A percentile compares a stretch with the other conserved stretches of the same genome.
Evolutionary conservation across 2,113 vertebrate genomes (phyloP).

Genomic region (Axis porcinus): DNA sequence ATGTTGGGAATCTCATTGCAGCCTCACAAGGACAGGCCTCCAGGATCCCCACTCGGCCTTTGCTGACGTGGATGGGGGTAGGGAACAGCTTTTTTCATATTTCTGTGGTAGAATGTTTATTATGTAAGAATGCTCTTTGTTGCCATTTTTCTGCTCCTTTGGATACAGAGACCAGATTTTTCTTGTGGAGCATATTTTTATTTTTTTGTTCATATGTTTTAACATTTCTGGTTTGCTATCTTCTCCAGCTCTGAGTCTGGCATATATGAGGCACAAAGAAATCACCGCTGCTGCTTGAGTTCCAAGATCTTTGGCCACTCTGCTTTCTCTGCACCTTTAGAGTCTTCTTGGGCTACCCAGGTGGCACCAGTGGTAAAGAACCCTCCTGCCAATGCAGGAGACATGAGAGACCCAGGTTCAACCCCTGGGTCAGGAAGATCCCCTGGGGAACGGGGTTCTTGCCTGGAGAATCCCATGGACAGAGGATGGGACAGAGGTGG

Average conservation of each 20-base stretch:
- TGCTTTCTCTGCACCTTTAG: neutral
- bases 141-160: neutral
- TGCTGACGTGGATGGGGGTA: rapidly evolving
- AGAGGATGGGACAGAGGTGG: neutral
- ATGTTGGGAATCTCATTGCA: neutral
- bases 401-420: neutral
- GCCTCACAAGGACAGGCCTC: rapidly evolving
- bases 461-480: neutral
- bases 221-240: neutral
- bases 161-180: neutral
- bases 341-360: neutral
- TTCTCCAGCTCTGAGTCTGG: neutral
- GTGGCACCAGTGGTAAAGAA: neutral
- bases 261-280: neutral
- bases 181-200: neutral
- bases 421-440: neutral
- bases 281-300: neutral
- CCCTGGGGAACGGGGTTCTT: neutral
- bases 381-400: neutral
- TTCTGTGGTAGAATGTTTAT: neutral
- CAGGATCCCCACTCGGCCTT: neutral
- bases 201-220: neutral
- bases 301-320: neutral
- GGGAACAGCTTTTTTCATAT: rapidly evolving
- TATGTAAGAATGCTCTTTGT: neutral